Conservation (phyloP, 2,888 invertebrate species). For the Busseola fusca region DNA sequence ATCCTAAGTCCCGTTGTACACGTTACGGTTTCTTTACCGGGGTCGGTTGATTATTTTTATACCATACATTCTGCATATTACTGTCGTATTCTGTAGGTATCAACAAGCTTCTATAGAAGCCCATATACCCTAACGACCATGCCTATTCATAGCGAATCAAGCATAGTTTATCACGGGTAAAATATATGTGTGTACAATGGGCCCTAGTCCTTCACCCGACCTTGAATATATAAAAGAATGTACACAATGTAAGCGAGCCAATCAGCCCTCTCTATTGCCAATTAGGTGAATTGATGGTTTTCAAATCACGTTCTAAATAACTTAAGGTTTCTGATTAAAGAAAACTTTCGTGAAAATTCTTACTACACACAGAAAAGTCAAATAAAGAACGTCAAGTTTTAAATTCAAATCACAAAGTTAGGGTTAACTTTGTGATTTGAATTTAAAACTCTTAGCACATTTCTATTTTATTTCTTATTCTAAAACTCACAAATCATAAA, state of each 20-base stretch:
- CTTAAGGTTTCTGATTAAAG: neutral
- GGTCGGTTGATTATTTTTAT: no score
- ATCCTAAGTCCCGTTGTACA: neutral
- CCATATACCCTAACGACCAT: neutral
- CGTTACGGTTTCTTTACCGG: neutral
- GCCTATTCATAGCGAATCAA: neutral
- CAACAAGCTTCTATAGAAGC: neutral
- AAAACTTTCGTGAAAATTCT: neutral
- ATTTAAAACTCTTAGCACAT: neutral
- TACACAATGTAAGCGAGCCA: constrained; percentile 11
- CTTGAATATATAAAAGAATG: constrained; percentile 25
- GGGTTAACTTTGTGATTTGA: no score
- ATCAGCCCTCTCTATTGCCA: constrained; percentile 5
- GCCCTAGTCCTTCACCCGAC: constrained; percentile 13
- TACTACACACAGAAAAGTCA: neutral
- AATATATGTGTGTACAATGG: neutral
- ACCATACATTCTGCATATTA: neutral
- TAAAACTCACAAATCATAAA: constrained; percentile 28
- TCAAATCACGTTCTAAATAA: no score
- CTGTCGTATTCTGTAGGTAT: neutral
- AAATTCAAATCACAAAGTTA: neutral
- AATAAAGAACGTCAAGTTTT: constrained; percentile 5
- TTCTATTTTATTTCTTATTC: constrained; percentile 13
- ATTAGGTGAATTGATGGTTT: no score
- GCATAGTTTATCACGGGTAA: neutral